Conservation (phyloP, 2,113 vertebrate species). For the Sarotherodon lohbergeri region DNA sequence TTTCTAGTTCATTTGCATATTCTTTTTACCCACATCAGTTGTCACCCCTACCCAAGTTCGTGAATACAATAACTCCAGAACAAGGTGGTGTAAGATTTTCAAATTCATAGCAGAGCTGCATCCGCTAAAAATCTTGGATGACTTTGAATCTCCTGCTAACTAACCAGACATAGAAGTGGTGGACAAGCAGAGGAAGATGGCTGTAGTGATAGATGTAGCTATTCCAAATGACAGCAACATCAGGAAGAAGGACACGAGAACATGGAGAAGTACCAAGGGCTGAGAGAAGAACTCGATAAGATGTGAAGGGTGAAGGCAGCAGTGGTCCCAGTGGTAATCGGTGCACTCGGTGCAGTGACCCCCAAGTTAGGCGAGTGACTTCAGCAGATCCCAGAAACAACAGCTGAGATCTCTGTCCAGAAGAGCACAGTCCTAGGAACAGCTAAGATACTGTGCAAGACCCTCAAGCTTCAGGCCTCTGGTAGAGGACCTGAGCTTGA, state of each 20-base stretch:
- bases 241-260: neutral
- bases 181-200: neutral
- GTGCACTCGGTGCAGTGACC: neutral
- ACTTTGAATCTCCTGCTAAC: neutral
- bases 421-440: neutral
- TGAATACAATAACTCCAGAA: neutral
- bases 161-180: neutral
- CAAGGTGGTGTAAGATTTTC: neutral
- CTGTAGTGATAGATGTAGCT: neutral
- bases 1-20: neutral
- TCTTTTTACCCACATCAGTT: neutral
- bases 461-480: neutral
- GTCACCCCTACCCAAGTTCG: neutral
- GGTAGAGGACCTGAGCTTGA: neutral
- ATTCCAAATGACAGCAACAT: neutral
- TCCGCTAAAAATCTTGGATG: neutral
- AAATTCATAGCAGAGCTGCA: neutral
- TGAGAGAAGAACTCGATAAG: neutral
- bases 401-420: neutral
- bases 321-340: neutral
- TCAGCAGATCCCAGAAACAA: neutral
- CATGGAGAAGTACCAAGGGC: neutral
- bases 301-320: neutral
- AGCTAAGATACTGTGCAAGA: neutral
- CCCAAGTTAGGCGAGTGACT: neutral